Base-by-base conservation (phyloP, 2,113 vertebrate genomes). In the Crotophaga sulcirostris region DNA sequence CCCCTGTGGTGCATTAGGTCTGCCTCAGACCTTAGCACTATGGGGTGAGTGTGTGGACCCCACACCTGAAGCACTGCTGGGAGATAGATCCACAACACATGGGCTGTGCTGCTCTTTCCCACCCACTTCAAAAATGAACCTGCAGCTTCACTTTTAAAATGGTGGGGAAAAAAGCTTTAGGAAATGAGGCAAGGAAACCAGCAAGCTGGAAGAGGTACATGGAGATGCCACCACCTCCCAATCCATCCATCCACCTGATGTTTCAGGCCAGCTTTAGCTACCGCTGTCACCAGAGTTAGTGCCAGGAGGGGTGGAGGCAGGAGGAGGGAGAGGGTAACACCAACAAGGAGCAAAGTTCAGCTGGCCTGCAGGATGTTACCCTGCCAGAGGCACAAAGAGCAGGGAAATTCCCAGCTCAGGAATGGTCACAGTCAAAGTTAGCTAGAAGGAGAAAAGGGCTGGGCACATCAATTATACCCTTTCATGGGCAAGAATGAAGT, bases 41-140 rank as follows among this genome's bases (percentile, higher is more conserved):
- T 13, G 56, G 36, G 40, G 7, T 0, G 1, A 81, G 19, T 4
- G 5, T 0, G 0, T 10, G 36, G 44, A 24, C 47, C 38, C 47
- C 52, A 10, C 0, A 0, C 28, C 40, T 7, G 51, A 49, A 42
- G 58, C 42, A 2, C n/a, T 10, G 20, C 52, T 17, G 31, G 23
- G 77, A 52, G 73, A 12, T 0, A 16, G 29, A 20, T 5, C 38
- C 54, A 21, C 26, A 18, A 4, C 19, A 7, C 5, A 11, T 7
- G 15, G 33, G 26, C 23, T 52, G 25, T 13, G 59, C 79, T 23
- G 11, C 20, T 40, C 59, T n/a, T n/a, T n/a, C 24, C 63, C 17
- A 6, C 31, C 25, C 16, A 7, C 3, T 4, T 8, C 47, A 49
- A 38, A 54, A 44, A 42, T 16, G 24, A 36, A 63, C n/a, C 31